Percentiles rank a stretch among this genome's conserved stretches.
Evolutionary conservation across 53 echinoderm and acorn worm genomes (phyloP).

Genomic region (Echinometra lucunter): DNA sequence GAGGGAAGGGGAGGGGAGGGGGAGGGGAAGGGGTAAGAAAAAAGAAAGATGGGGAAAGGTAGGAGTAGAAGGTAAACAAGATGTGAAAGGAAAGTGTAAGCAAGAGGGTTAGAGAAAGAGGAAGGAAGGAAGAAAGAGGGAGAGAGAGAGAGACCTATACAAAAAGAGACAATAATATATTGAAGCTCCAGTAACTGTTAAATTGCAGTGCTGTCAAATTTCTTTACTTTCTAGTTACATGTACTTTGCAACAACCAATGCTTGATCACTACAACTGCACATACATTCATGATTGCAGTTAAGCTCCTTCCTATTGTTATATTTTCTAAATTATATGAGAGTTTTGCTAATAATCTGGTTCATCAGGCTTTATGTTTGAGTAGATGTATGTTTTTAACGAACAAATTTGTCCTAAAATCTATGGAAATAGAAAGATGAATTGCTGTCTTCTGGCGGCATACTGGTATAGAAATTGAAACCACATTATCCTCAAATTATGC

Average conservation of each 20-base stretch:
- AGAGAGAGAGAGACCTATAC: conserved; percentile 3
- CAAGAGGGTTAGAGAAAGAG: not conserved
- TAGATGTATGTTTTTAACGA: not conserved
- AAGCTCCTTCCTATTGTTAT: too few relatives aligned
- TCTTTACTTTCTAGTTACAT: too few relatives aligned
- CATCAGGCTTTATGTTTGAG: not conserved
- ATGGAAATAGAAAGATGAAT: not conserved
- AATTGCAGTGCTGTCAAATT: too few relatives aligned
- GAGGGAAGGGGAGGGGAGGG: not conserved
- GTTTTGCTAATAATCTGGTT: not conserved
- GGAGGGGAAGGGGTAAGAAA: not conserved
- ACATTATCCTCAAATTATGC: conserved; percentile 44
- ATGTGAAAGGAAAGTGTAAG: not conserved
- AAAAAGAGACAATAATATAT: not conserved
- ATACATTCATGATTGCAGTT: too few relatives aligned
- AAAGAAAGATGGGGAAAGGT: not conserved
- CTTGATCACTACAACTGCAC: too few relatives aligned
- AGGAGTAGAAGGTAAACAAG: too few relatives aligned
- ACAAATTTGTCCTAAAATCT: not conserved
- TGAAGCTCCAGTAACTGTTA: too few relatives aligned
- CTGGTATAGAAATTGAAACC: conserved; percentile 64
- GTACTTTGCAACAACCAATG: too few relatives aligned
- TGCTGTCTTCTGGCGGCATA: not conserved
- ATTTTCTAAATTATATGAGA: not conserved
- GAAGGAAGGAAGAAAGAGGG: not conserved